Percentiles rank a stretch among this genome's conserved stretches.
phyloP scores from a whole-genome alignment of 2,888 invertebrate species.

The Epinotia nisella region DNA sequence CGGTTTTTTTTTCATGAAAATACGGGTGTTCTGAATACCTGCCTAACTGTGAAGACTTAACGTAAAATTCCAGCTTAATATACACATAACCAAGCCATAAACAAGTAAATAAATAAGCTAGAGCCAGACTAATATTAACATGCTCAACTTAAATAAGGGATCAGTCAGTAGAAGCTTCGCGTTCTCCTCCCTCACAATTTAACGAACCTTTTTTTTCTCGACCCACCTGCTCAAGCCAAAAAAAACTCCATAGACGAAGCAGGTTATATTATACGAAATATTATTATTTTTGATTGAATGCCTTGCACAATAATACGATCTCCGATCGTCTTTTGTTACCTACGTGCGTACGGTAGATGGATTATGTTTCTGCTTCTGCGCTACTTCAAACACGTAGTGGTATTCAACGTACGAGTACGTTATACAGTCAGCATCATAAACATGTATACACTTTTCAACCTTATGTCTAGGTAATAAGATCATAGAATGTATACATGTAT shows the following conservation, averaged over 20 bases:
- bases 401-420: no score
- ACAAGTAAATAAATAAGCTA: not conserved
- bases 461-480: no score
- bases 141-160: conserved; percentile 33
- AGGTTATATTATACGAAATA: conserved; percentile 58
- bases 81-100: no score
- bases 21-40: no score
- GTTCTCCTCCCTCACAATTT: conserved; percentile 57
- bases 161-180: conserved; percentile 44
- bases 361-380: conserved; percentile 27
- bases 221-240: conserved; percentile 67
- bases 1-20: no score
- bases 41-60: no score
- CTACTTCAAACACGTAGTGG: conserved; percentile 26
- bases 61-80: no score
- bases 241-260: conserved; percentile 50
- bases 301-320: conserved; percentile 39
- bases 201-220: conserved; percentile 57
- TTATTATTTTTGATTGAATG: conserved; percentile 48
- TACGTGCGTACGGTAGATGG: conserved; percentile 27
- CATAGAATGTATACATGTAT: no score
- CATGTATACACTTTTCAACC: no score
- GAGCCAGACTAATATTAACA: not conserved
- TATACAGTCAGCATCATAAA: no score
- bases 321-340: conserved; percentile 30